phyloP scores from a whole-genome alignment of 2,113 vertebrate species.

The Formicarius rufipectus region DNA sequence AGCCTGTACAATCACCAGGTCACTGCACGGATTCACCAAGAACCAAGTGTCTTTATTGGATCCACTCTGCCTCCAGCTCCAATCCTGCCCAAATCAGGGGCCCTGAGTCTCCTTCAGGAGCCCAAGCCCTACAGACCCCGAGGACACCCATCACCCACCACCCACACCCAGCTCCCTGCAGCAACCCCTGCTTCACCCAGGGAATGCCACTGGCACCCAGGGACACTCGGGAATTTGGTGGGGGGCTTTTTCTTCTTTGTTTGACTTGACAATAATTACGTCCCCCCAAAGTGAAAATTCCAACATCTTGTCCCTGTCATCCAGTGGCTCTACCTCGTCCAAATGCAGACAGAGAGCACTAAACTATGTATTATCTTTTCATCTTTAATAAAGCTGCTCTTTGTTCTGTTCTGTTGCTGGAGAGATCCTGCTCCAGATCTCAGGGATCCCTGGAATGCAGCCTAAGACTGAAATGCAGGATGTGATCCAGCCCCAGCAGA shows the following conservation, averaged over 20 bases:
- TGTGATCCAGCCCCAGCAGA: conserved; percentile 67
- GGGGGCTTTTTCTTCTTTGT: neutral
- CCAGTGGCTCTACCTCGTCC: conserved; percentile 19
- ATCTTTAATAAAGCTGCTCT: conserved; percentile 51
- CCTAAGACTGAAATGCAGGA: neutral
- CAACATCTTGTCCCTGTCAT: neutral
- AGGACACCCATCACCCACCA: neutral
- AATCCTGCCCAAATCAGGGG: neutral
- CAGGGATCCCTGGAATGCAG: conserved; percentile 50
- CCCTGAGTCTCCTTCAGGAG: neutral
- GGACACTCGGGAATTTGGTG: too few relatives aligned
- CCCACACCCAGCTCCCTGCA: neutral
- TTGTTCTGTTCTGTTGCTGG: conserved; percentile 68
- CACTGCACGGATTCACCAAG: conserved; percentile 22
- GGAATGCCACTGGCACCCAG: neutral
- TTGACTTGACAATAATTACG: neutral
- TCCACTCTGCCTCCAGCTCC: neutral
- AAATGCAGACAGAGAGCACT: conserved; percentile 46
- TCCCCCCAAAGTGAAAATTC: neutral
- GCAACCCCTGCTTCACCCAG: neutral
- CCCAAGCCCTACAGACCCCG: neutral
- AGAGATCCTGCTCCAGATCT: conserved; percentile 32
- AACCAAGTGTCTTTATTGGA: conserved; percentile 41
- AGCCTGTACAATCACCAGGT: conserved; percentile 51
- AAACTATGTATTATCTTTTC: neutral